These are phyloP conservation scores for Sternotherus odoratus DNA, from an alignment of 2,797 vertebrate species.

Conservation along the genomic window DNA sequence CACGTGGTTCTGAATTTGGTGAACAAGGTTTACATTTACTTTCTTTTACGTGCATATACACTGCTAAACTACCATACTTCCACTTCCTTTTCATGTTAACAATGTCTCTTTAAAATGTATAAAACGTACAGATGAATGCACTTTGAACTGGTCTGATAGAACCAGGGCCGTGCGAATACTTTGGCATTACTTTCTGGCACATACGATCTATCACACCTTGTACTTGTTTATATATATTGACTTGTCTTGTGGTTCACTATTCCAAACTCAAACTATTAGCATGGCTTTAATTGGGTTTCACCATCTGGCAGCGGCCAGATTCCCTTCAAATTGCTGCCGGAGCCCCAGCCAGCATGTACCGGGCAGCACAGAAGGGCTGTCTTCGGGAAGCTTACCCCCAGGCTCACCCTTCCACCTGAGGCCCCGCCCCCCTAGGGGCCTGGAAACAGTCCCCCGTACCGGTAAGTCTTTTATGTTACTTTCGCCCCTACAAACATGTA, in stretches of 20 bases:
- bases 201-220: neutral
- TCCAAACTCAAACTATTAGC: neutral
- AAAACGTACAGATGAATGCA: neutral
- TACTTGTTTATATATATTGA: neutral
- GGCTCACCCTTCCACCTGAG: too few relatives aligned
- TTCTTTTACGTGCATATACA: neutral
- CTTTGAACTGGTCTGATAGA: neutral
- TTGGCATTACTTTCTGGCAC: neutral
- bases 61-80: neutral
- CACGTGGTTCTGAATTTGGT: neutral
- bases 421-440: too few relatives aligned
- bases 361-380: too few relatives aligned
- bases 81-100: neutral
- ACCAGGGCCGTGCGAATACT: neutral
- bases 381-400: too few relatives aligned
- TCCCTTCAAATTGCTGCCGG: too few relatives aligned
- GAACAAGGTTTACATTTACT: neutral
- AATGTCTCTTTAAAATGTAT: neutral
- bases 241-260: neutral
- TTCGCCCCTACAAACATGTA: neutral
- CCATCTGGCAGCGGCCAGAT: neutral
- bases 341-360: too few relatives aligned
- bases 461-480: too few relatives aligned
- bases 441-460: too few relatives aligned
- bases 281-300: neutral